Conservation (phyloP, 1,140 invertebrate genomes). For the Rhyacophila brunnea region DNA sequence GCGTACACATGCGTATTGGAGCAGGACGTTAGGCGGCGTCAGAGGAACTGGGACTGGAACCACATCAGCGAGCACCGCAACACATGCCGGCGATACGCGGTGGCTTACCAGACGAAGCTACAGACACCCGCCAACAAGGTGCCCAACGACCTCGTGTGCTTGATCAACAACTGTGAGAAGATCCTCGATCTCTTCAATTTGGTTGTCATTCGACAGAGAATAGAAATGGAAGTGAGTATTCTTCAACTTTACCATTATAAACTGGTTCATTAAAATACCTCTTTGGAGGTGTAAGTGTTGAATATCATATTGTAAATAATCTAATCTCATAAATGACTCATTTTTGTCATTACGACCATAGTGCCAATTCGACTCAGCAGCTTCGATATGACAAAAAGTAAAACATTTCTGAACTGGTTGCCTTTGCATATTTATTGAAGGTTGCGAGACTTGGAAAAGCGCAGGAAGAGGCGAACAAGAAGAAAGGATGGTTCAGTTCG, state of each 20-base stretch:
- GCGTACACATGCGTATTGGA: slow-evolving; percentile 85
- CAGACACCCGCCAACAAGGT: slow-evolving; percentile 63
- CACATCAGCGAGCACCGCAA: slow-evolving; percentile 81
- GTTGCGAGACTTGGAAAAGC: slow-evolving; percentile 60
- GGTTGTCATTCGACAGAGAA: slow-evolving; percentile 84
- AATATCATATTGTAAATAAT: too few relatives aligned
- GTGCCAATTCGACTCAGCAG: too few relatives aligned
- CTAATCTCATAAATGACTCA: too few relatives aligned
- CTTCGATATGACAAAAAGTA: too few relatives aligned
- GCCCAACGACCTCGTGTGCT: slow-evolving; percentile 46
- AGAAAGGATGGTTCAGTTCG: slow-evolving; percentile 72
- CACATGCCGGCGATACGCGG: slow-evolving; percentile 72
- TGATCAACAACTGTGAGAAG: slow-evolving; percentile 71
- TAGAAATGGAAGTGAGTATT: slow-evolving; percentile 76
- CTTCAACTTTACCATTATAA: neutral
- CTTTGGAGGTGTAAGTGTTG: neutral
- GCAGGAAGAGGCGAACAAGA: slow-evolving; percentile 59
- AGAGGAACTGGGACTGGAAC: slow-evolving; percentile 86
- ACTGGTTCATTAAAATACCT: neutral
- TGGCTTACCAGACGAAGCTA: slow-evolving; percentile 75
- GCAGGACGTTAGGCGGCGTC: slow-evolving; percentile 67
- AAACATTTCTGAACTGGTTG: too few relatives aligned
- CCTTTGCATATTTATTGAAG: too few relatives aligned
- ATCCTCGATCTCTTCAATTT: slow-evolving; percentile 89
- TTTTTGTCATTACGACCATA: too few relatives aligned